Base-by-base conservation (phyloP, 1,140 invertebrate species). In the Diabrotica undecimpunctata region DNA sequence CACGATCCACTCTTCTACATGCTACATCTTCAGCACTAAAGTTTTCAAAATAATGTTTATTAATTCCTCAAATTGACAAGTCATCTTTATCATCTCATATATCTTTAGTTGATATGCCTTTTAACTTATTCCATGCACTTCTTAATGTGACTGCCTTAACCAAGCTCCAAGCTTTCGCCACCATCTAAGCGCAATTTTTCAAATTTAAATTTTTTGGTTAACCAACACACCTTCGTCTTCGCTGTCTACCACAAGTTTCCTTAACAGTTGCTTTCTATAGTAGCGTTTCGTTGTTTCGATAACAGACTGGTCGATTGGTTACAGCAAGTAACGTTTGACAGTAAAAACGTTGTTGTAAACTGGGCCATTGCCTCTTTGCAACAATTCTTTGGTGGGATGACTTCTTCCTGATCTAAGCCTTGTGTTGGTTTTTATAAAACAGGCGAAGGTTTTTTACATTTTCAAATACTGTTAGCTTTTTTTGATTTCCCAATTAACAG, bases 401-500 rank as follows among this genome's bases (percentile, higher is more conserved):
- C n/a, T n/a, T 64, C 50, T n/a, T n/a, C n/a, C n/a, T n/a, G n/a
- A 67, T 55, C 52, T 55, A 67, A 50, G 39, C 39, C 13, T 61
- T 64, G 37, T 13, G 73, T 69, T 73, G 70, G 61, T 61, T 61
- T n/a, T 73, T 71, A 67, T 77, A 77, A 55, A 69, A 63, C 60
- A 78, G 72, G 64, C 74, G 76, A 67, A 78, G n/a, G n/a, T n/a
- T 68, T 46, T 10, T 46, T 39, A 10, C 53, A 60, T 69, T 39
- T 59, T 62, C 25, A 62, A 66, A n/a, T n/a, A 39, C 12, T 56
- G 12, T 38, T 38, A 51, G 76, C 74, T 63, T 74, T 76, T 71
- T 74, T 72, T 36, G 59, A n/a, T 74, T 78, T 78, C 7, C 74
- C 75, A 46, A 59, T 36, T 52, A 70, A 35, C 7, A 68, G 53